These are phyloP conservation scores for Meiosimyza platycephala DNA, from an alignment of 2,888 invertebrate genomes.

Conservation along the genomic window DNA sequence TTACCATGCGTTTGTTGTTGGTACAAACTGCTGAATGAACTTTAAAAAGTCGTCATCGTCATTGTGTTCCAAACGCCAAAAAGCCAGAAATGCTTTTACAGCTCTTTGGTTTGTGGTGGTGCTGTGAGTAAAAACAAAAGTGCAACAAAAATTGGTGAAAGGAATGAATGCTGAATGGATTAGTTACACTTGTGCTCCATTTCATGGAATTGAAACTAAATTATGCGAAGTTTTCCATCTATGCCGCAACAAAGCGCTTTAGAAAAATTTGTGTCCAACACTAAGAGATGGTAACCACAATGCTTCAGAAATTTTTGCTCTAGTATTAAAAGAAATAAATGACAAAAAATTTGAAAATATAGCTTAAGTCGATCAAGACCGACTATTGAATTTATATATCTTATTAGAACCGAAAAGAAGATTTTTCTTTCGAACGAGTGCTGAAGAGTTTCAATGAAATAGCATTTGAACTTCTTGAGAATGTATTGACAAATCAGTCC, in stretches of 20 bases:
- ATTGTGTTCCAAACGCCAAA: neutral
- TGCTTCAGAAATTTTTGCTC: neutral
- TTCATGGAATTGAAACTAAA: slow-evolving; percentile 58
- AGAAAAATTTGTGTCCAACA: neutral
- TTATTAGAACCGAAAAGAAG: no score
- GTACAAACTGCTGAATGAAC: no score
- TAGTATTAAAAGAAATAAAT: no score
- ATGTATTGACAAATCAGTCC: no score
- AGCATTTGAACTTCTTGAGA: no score
- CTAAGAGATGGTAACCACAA: neutral
- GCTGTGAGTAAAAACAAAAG: neutral
- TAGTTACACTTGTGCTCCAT: slow-evolving; percentile 61
- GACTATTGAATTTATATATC: no score
- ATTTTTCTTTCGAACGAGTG: no score
- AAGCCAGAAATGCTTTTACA: slow-evolving; percentile 24
- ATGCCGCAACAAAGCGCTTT: slow-evolving; percentile 16
- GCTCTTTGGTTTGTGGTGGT: slow-evolving; percentile 14
- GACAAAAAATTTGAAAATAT: no score
- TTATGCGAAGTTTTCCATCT: slow-evolving; percentile 55
- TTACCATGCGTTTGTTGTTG: neutral
- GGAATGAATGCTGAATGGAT: slow-evolving; percentile 49
- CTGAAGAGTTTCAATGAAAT: no score
- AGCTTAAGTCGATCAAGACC: no score
- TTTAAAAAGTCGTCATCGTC: no score
- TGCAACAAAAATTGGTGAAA: slow-evolving; percentile 34